Evolutionary conservation across 2,888 invertebrate species (phyloP).

Genomic region (Amphipyra berbera): DNA sequence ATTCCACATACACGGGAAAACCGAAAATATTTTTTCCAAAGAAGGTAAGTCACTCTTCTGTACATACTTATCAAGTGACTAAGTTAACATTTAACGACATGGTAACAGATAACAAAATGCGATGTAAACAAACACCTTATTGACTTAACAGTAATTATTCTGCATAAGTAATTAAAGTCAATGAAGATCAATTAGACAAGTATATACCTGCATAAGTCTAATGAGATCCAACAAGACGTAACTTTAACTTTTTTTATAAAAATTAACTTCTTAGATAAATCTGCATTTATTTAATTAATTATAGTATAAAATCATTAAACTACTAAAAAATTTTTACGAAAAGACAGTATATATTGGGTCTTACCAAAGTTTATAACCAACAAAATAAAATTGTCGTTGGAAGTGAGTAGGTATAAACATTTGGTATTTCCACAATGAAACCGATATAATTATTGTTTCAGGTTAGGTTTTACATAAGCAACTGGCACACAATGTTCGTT

Average conservation of each 20-base stretch:
- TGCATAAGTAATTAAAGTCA: constrained; percentile 21
- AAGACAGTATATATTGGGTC: background rate
- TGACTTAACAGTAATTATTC: constrained; percentile 30
- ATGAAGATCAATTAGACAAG: constrained; percentile 8
- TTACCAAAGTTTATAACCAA: background rate
- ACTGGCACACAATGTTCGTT: constrained; percentile 7
- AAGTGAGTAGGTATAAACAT: constrained; percentile 8
- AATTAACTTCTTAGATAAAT: too few relatives aligned
- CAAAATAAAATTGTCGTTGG: background rate
- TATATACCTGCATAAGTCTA: background rate
- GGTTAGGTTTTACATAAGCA: constrained; percentile 25
- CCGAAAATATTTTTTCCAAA: constrained; percentile 88
- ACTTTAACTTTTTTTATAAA: too few relatives aligned
- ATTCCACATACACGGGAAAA: constrained; percentile 87
- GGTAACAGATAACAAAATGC: constrained; percentile 55
- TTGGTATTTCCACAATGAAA: constrained; percentile 14
- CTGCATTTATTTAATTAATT: too few relatives aligned
- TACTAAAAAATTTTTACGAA: background rate
- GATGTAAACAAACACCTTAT: constrained; percentile 49
- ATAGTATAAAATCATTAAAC: background rate
- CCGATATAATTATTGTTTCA: constrained; percentile 14
- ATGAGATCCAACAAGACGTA: background rate
- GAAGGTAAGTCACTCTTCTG: constrained; percentile 78
- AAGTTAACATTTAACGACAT: constrained; percentile 44
- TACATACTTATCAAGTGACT: constrained; percentile 40